Evolutionary conservation across 2,888 invertebrate genomes (phyloP).

Genomic region (Pachydiplax longipennis): DNA sequence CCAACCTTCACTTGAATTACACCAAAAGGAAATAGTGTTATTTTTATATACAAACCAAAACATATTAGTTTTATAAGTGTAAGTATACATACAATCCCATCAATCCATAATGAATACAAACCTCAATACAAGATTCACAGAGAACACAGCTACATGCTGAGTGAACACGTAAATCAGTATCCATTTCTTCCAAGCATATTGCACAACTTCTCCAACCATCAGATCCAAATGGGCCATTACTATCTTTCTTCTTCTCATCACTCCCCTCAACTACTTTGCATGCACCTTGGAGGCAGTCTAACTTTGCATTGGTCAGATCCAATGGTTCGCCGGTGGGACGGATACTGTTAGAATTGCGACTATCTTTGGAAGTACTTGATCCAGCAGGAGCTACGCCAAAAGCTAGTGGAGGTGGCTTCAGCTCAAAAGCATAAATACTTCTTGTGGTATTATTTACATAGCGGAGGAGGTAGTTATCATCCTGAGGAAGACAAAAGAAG

Average conservation of each 20-base stretch:
- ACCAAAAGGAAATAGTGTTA: no score
- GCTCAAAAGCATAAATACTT: slow-evolving; percentile 62
- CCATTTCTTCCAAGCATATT: slow-evolving; percentile 69
- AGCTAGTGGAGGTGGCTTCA: slow-evolving; percentile 52
- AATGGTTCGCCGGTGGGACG: slow-evolving; percentile 7
- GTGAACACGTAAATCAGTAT: slow-evolving; percentile 65
- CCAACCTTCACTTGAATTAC: no score
- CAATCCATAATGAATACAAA: slow-evolving; percentile 53
- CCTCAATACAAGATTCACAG: slow-evolving; percentile 67
- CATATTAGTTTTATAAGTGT: no score
- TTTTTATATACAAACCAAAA: no score
- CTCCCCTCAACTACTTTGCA: neutral
- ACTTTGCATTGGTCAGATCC: slow-evolving; percentile 8
- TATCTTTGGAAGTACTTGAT: neutral
- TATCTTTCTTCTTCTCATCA: slow-evolving; percentile 14
- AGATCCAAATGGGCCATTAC: slow-evolving; percentile 52
- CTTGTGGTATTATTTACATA: slow-evolving; percentile 63
- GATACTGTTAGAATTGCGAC: neutral
- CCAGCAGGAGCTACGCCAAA: neutral
- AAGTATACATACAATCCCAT: no score
- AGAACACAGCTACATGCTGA: slow-evolving; percentile 65
- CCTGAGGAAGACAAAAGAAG: slow-evolving; percentile 57
- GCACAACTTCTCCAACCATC: slow-evolving; percentile 60
- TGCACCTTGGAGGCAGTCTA: neutral
- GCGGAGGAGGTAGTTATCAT: slow-evolving; percentile 64